These are phyloP conservation scores for Avahi laniger DNA, from an alignment of 2,797 vertebrate genomes.

Conservation along the genomic window DNA sequence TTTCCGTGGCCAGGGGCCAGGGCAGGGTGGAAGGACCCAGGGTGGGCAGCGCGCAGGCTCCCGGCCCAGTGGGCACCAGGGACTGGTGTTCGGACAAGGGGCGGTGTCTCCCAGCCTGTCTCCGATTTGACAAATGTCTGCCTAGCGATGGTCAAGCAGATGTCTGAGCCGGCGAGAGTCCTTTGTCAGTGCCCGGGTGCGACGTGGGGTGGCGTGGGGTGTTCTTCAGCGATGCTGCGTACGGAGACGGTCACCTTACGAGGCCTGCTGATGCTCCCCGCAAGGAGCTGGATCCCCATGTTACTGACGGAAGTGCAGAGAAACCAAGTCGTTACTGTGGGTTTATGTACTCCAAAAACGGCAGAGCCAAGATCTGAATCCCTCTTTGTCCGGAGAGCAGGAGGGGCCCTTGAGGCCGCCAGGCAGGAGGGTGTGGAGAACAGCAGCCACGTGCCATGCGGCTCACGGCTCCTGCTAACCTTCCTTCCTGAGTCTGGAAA, in stretches of 20 bases:
- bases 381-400: accelerated
- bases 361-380: neutral
- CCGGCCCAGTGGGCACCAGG: neutral
- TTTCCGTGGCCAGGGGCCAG: neutral
- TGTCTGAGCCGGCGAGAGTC: neutral
- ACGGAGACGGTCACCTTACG: neutral
- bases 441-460: no score
- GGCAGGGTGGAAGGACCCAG: neutral
- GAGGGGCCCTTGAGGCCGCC: neutral
- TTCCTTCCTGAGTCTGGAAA: neutral
- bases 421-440: neutral
- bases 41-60: neutral
- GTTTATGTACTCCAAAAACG: accelerated
- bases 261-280: neutral
- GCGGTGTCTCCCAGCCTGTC: neutral
- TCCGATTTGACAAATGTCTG: neutral
- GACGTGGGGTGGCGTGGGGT: neutral
- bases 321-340: neutral
- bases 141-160: neutral
- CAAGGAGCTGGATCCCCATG: accelerated
- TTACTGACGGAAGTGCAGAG: neutral
- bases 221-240: neutral
- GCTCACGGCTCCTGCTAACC: neutral
- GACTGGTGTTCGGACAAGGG: neutral
- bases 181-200: neutral